Percentiles rank a stretch among this genome's conserved stretches.
phyloP scores from a whole-genome alignment of 2,797 vertebrate genomes.

The Tokudaia tokunoshimensis region DNA sequence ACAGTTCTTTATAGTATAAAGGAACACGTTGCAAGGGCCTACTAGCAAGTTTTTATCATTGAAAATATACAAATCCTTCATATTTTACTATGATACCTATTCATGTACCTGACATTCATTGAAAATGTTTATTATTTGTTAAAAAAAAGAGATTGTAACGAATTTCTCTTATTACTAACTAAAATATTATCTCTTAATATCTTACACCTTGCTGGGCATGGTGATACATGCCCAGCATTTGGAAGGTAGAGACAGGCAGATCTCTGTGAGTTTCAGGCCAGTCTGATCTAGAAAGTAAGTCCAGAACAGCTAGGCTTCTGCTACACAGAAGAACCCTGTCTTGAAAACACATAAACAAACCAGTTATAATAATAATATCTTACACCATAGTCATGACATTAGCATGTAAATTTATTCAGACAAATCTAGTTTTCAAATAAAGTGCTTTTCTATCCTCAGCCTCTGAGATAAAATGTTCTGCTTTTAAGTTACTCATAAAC shows the following conservation, averaged over 20 bases:
- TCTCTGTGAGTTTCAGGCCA: background rate
- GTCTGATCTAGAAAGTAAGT: background rate
- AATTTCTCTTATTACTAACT: slow-evolving; percentile 39
- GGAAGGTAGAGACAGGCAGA: background rate
- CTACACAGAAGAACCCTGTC: background rate
- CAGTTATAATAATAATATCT: background rate
- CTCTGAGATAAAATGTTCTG: background rate
- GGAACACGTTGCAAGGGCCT: background rate
- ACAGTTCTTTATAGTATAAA: slow-evolving; percentile 45
- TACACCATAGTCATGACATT: background rate
- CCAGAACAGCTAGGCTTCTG: background rate
- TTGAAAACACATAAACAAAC: background rate
- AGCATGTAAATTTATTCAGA: slow-evolving; percentile 39
- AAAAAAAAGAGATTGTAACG: slow-evolving; percentile 60
- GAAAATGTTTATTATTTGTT: slow-evolving; percentile 32
- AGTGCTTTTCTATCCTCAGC: background rate
- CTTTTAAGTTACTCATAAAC: background rate
- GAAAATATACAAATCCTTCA: slow-evolving; percentile 48
- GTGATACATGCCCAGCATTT: background rate
- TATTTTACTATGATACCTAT: slow-evolving; percentile 28
- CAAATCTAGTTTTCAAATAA: slow-evolving; percentile 47
- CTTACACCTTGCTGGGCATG: background rate
- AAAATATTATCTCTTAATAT: slow-evolving; percentile 48
- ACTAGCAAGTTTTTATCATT: slow-evolving; percentile 59
- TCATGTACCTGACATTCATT: slow-evolving; percentile 48